A percentile compares a stretch with the other conserved stretches of the same genome.
These are phyloP conservation scores for Ptychoptera contaminata DNA, from an alignment of 2,888 invertebrate species.

Conservation along the genomic window DNA sequence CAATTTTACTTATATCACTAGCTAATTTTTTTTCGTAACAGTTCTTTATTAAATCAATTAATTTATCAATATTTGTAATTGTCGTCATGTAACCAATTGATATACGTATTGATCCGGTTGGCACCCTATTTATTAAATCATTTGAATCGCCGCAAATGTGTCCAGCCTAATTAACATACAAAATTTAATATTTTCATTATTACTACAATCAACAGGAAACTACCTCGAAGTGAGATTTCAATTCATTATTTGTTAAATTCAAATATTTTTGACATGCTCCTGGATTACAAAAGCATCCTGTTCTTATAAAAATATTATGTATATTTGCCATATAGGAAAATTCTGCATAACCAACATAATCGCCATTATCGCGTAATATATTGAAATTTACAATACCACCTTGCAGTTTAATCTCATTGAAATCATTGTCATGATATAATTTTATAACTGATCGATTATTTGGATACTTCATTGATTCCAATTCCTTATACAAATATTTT, in stretches of 20 bases:
- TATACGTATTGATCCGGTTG: slow-evolving; percentile 82
- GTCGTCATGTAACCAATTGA: slow-evolving; percentile 89
- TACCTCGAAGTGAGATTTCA: slow-evolving; percentile 61
- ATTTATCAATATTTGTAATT: slow-evolving; percentile 47
- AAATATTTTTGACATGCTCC: slow-evolving; percentile 83
- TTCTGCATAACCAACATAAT: slow-evolving; percentile 79
- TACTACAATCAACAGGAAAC: too few species aligned
- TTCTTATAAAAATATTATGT: slow-evolving; percentile 70
- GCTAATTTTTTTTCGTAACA: slow-evolving; percentile 43
- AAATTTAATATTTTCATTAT: slow-evolving; percentile 5
- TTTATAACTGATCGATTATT: slow-evolving; percentile 54
- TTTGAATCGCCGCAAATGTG: slow-evolving; percentile 83
- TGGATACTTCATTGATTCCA: slow-evolving; percentile 47
- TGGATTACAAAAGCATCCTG: slow-evolving; percentile 94
- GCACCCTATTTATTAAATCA: slow-evolving; percentile 70
- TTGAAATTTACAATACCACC: slow-evolving; percentile 86
- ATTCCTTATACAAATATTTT: slow-evolving; percentile 48
- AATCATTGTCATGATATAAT: slow-evolving; percentile 60
- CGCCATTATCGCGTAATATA: slow-evolving; percentile 57
- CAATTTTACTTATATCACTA: not conserved
- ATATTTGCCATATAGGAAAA: slow-evolving; percentile 79
- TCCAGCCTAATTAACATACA: slow-evolving; percentile 42
- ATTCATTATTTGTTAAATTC: slow-evolving; percentile 45
- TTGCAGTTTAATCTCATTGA: slow-evolving; percentile 44
- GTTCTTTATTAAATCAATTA: slow-evolving; percentile 55